phyloP scores from a whole-genome alignment of 2,113 vertebrate genomes.

The Sialia sialis region DNA sequence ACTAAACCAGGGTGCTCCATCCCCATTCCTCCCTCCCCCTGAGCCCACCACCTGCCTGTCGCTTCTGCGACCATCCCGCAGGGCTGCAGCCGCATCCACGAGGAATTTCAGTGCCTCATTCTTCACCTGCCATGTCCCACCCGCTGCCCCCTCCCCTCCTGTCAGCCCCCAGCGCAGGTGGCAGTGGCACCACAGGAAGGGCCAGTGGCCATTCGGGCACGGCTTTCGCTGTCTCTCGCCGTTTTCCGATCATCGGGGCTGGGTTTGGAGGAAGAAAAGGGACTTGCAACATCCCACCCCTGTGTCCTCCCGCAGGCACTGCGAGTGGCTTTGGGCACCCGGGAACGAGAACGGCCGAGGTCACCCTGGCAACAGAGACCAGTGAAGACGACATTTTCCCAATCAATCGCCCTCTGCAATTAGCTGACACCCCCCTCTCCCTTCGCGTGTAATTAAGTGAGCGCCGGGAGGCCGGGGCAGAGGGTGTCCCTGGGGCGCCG shows the following conservation, averaged over 20 bases:
- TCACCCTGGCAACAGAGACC: neutral
- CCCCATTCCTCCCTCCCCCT: fast-evolving
- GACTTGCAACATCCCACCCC: neutral
- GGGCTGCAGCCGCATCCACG: fast-evolving
- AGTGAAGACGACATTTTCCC: neutral
- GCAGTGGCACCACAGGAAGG: fast-evolving
- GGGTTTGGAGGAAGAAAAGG: neutral
- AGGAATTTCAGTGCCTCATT: fast-evolving
- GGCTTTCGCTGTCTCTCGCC: fast-evolving
- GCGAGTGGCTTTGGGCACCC: neutral
- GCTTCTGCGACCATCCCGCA: fast-evolving
- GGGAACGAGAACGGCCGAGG: neutral
- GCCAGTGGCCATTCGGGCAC: fast-evolving
- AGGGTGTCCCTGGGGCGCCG: neutral
- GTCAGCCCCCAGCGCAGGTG: fast-evolving
- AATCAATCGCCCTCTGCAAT: conserved; percentile 15
- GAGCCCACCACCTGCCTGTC: neutral
- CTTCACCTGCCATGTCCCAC: neutral
- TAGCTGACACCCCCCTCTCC: neutral
- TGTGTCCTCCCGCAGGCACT: fast-evolving
- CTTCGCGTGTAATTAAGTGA: neutral
- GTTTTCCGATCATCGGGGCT: fast-evolving
- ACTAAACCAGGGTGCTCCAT: fast-evolving
- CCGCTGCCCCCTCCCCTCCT: neutral
- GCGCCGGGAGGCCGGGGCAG: neutral